Conservation (phyloP, 2,888 invertebrate genomes). For the Cheilosia vulpina region DNA sequence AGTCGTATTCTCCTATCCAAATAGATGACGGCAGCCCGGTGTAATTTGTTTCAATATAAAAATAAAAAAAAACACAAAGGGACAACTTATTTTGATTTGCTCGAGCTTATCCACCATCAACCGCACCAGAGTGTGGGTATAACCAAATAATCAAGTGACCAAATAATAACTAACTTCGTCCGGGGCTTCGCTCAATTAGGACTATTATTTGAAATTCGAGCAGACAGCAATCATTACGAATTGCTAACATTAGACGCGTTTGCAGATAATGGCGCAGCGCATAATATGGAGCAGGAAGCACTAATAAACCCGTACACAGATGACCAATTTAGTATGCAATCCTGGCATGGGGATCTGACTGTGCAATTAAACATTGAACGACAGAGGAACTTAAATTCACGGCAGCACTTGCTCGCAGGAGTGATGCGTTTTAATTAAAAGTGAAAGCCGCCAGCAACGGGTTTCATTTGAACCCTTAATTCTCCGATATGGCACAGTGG, state of each 20-base stretch:
- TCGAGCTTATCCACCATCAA: constrained; percentile 61
- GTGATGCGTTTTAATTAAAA: constrained; percentile 68
- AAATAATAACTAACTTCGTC: constrained; percentile 41
- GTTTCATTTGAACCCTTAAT: constrained; percentile 39
- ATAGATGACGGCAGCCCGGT: neutral
- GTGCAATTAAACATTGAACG: constrained; percentile 22
- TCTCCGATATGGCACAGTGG: constrained; percentile 32
- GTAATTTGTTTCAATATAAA: constrained; percentile 30
- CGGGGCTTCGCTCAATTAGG: constrained; percentile 41
- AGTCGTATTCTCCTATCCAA: neutral
- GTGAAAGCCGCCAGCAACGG: constrained; percentile 39
- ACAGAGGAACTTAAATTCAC: constrained; percentile 34
- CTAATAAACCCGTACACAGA: constrained; percentile 18
- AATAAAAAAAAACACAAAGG: constrained; percentile 7
- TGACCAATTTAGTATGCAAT: constrained; percentile 48
- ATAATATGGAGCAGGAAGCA: neutral
- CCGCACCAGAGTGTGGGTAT: neutral
- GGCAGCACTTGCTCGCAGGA: neutral
- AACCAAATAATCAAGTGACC: constrained; percentile 40
- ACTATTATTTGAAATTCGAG: constrained; percentile 57
- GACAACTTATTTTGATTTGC: constrained; percentile 49
- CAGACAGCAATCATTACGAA: constrained; percentile 41
- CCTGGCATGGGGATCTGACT: neutral
- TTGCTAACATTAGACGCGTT: constrained; percentile 54
- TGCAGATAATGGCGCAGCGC: constrained; percentile 30